Percentiles rank a stretch among this genome's conserved stretches.
phyloP scores from a whole-genome alignment of 2,797 vertebrate genomes.

The Cirrhinus molitorella region DNA sequence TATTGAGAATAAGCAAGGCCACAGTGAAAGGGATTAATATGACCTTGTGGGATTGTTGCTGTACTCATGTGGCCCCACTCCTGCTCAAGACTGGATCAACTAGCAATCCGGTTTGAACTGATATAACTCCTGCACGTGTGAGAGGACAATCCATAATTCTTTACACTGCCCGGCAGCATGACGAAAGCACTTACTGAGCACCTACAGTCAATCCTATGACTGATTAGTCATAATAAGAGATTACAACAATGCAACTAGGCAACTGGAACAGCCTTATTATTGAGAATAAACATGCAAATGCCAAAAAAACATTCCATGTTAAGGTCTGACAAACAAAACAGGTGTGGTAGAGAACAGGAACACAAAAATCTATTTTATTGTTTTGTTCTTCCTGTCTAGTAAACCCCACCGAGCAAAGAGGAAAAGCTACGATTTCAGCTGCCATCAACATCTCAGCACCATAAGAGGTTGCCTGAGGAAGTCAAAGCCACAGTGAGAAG shows the following conservation, averaged over 20 bases:
- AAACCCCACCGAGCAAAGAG: constrained; percentile 26
- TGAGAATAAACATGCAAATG: background rate
- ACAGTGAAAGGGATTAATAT: constrained; percentile 39
- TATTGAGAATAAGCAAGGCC: constrained; percentile 8
- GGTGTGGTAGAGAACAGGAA: background rate
- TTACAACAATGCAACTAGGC: background rate
- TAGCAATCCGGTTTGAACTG: constrained; percentile 25
- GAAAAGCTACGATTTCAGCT: constrained; percentile 27
- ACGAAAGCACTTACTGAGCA: background rate
- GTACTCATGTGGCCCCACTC: constrained; percentile 9
- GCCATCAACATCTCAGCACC: constrained; percentile 12
- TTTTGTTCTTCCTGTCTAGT: constrained; percentile 46
- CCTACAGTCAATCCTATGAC: background rate
- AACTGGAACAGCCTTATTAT: background rate
- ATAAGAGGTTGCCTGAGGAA: constrained; percentile 9
- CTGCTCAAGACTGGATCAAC: constrained; percentile 16
- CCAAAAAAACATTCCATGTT: background rate
- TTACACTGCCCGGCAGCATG: background rate
- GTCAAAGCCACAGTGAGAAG: background rate
- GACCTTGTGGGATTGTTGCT: constrained; percentile 26
- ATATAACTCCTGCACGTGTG: constrained; percentile 27
- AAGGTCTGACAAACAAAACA: background rate
- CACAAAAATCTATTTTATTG: constrained; percentile 38
- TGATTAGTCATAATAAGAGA: constrained; percentile 22
- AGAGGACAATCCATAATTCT: constrained; percentile 13